phyloP scores from a whole-genome alignment of 2,113 vertebrate genomes.

The Rhadina sibilatrix region DNA sequence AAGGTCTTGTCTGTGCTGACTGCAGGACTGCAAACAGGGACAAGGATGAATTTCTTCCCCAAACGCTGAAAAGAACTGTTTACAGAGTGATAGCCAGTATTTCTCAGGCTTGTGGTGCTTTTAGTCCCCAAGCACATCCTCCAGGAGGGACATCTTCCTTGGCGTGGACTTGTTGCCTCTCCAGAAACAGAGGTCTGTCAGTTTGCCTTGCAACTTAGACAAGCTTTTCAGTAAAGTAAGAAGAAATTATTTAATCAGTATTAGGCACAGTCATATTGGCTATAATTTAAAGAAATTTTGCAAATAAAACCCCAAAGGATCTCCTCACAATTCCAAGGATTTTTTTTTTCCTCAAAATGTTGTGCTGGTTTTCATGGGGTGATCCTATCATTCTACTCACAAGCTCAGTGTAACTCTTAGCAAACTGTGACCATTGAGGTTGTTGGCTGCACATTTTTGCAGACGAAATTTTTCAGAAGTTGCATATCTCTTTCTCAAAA shows the following conservation, averaged over 20 bases:
- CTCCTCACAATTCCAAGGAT: background rate
- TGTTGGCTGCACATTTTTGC: background rate
- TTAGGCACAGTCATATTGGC: background rate
- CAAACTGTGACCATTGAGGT: background rate
- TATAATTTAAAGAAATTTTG: background rate
- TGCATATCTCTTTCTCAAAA: background rate
- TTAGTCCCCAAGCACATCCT: background rate
- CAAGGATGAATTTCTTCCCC: background rate
- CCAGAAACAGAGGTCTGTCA: background rate
- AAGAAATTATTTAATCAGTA: background rate
- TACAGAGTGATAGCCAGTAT: background rate
- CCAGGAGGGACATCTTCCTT: background rate
- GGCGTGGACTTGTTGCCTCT: background rate
- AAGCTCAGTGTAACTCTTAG: background rate
- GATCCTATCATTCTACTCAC: background rate
- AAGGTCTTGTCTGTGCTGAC: background rate
- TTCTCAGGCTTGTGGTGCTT: background rate
- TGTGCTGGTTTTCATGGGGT: background rate
- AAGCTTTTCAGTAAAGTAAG: background rate
- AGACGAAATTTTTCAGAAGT: background rate
- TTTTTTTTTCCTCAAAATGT: background rate
- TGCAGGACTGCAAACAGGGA: background rate
- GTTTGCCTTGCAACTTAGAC: background rate
- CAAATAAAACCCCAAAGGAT: background rate
- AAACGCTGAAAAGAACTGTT: background rate